These are phyloP conservation scores for Coregonus ussuriensis DNA, from an alignment of 2,797 vertebrate species.

Conservation along the genomic window DNA sequence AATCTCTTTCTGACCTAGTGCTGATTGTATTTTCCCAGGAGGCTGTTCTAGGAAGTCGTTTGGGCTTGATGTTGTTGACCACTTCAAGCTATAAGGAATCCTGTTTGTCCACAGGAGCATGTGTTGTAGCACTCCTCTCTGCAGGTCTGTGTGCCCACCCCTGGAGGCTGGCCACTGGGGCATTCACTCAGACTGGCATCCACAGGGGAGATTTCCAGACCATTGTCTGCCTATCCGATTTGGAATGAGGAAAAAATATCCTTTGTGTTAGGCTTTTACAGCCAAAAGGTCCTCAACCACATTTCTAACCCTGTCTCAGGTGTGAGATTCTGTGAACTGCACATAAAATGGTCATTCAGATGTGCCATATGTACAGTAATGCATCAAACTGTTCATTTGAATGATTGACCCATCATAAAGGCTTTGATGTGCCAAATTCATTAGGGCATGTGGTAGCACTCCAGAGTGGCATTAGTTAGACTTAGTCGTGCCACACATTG, in stretches of 20 bases:
- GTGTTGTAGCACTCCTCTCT: neutral
- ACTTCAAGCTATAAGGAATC: neutral
- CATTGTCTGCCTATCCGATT: constrained; percentile 1
- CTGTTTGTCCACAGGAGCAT: neutral
- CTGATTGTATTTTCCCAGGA: constrained; percentile 2
- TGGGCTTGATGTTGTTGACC: neutral
- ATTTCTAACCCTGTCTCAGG: neutral
- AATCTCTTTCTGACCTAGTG: neutral
- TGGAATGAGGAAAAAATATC: neutral
- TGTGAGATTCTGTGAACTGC: neutral
- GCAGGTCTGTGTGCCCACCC: neutral
- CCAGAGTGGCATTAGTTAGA: neutral
- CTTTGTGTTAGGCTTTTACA: neutral
- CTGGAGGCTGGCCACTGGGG: neutral
- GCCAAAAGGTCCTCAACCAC: neutral
- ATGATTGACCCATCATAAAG: neutral
- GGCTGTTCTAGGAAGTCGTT: neutral
- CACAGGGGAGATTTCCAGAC: neutral
- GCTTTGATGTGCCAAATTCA: too few relatives aligned
- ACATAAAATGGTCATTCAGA: too few relatives aligned
- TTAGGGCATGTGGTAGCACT: neutral
- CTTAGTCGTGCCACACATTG: neutral
- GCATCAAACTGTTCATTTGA: neutral
- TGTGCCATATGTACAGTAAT: neutral
- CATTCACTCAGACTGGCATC: neutral